Evolutionary conservation across 2,888 invertebrate genomes (phyloP), one percentile per base, ranked within the genome.

Genomic region (Drosophila multiciliata): DNA sequence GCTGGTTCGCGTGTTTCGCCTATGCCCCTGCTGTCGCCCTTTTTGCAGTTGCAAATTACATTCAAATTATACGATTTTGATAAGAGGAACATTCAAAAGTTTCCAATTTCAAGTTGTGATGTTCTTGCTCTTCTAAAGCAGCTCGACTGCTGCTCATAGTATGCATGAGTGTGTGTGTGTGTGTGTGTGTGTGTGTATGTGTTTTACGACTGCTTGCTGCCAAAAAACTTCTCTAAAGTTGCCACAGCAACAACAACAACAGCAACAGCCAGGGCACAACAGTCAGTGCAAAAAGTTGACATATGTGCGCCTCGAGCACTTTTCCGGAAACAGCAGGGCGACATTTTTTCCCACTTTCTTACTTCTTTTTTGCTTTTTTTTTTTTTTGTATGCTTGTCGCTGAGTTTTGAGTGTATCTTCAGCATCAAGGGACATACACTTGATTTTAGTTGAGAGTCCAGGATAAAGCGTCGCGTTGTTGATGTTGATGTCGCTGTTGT

Each of bases 281-380:
- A 80, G 74, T 64, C 65, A 78, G 66, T 73, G 73, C 73, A 84
- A 87, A 92, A 93, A 92, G 91, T 90, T 91, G 92, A 92, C 92
- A 93, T 93, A 93, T 93, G 92, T 92, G 91, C 90, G 92, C 92
- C 92, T 89, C 91, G 87, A 92, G 92, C 92, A 88, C 89, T 87
- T 90, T 92, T 87, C 83, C 66, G 75, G 80, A 81, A 91, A 89
- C 92, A 92, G 90, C 91, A 87, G 92, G 92, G 89, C 91, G 90
- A 83, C 87, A 84, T 88, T 82, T 87, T 82, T 83, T 76, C 75
- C 82, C 68, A 73, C 72, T 80, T 78, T 52, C 59, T 64, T 62
- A 29, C 58, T 66, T 42, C 63, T 60, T 53, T 52, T 57, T 63
- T 53, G 54, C 42, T 67, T 49, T 62, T 54, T 57, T 52, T 17